A percentile compares a stretch with the other conserved stretches of the same genome.
Evolutionary conservation across 2,113 vertebrate genomes (phyloP).

Genomic region (Nothobranchius furzeri): DNA sequence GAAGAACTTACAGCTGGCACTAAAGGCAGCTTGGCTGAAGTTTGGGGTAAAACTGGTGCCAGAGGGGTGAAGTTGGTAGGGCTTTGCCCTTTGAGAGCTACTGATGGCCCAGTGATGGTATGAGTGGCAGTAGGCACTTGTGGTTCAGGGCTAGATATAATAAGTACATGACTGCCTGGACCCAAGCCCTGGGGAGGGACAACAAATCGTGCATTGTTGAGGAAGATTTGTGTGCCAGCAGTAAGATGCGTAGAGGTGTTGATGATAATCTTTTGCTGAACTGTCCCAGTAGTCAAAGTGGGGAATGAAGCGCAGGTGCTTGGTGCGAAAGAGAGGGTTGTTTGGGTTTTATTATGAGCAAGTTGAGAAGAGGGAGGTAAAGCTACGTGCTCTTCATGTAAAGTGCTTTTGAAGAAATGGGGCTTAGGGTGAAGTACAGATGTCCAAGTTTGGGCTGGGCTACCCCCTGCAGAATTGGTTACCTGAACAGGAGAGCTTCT

Average conservation of each 20-base stretch:
- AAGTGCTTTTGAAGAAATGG: slow-evolving; percentile 19
- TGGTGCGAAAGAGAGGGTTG: slow-evolving; percentile 12
- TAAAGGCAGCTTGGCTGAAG: slow-evolving; percentile 38
- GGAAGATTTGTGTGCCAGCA: slow-evolving; percentile 93
- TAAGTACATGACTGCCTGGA: slow-evolving; percentile 90
- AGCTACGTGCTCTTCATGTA: slow-evolving; percentile 14
- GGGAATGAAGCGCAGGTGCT: slow-evolving; percentile 46
- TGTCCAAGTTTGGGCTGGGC: slow-evolving; percentile 31
- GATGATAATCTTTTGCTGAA: slow-evolving; percentile 93
- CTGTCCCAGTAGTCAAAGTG: slow-evolving; percentile 63
- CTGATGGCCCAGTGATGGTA: slow-evolving; percentile 23
- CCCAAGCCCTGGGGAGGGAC: slow-evolving; percentile 94
- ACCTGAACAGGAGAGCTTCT: slow-evolving; percentile 40
- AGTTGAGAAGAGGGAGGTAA: slow-evolving; percentile 19
- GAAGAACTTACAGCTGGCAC: slow-evolving; percentile 44
- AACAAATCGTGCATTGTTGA: slow-evolving; percentile 90
- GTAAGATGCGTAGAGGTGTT: slow-evolving; percentile 89
- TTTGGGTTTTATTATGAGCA: slow-evolving; percentile 30
- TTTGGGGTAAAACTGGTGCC: slow-evolving; percentile 38
- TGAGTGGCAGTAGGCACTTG: slow-evolving; percentile 65
- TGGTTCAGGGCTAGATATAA: slow-evolving; percentile 82
- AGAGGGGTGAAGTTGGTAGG: slow-evolving; percentile 30
- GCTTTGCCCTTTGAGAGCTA: slow-evolving; percentile 35
- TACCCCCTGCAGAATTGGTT: slow-evolving; percentile 34
- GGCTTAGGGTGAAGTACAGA: slow-evolving; percentile 35